Conservation (phyloP, 2,888 invertebrate genomes). For the Watsonalla cultraria region DNA sequence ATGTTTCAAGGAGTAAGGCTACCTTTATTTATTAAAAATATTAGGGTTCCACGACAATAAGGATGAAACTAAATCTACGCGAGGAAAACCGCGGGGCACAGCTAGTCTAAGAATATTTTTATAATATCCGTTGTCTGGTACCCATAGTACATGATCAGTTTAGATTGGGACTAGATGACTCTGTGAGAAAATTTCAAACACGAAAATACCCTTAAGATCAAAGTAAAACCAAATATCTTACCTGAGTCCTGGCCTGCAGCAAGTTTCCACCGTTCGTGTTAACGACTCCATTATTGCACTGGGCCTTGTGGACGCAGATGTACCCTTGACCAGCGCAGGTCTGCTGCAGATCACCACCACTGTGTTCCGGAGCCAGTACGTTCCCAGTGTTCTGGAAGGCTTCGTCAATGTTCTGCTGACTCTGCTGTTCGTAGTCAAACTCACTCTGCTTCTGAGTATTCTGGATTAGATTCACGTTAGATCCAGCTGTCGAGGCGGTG, state of each 20-base stretch:
- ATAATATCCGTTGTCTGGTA: too few relatives aligned
- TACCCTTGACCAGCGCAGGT: conserved; percentile 79
- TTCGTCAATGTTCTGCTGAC: conserved; percentile 56
- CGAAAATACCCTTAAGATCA: too few relatives aligned
- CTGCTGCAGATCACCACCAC: conserved; percentile 61
- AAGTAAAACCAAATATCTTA: conserved; percentile 50
- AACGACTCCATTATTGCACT: conserved; percentile 81
- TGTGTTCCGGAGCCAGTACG: conserved; percentile 42
- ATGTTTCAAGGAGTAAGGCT: too few relatives aligned
- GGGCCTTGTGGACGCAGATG: conserved; percentile 79
- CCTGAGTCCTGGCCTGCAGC: conserved; percentile 72
- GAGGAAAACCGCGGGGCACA: too few relatives aligned
- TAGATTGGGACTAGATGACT: background rate
- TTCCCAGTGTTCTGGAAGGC: conserved; percentile 55
- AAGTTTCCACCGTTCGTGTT: conserved; percentile 68
- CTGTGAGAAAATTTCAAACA: too few relatives aligned
- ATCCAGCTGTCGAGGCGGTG: conserved; percentile 42
- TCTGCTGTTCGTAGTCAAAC: conserved; percentile 50
- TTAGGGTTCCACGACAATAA: too few relatives aligned
- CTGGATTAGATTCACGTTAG: conserved; percentile 58
- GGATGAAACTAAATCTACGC: too few relatives aligned
- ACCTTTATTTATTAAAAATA: too few relatives aligned
- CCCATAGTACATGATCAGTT: background rate
- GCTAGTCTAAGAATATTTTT: too few relatives aligned
- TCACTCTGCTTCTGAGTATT: conserved; percentile 48